Conservation (phyloP, 2,113 vertebrate species). For the Prionailurus viverrinus region DNA sequence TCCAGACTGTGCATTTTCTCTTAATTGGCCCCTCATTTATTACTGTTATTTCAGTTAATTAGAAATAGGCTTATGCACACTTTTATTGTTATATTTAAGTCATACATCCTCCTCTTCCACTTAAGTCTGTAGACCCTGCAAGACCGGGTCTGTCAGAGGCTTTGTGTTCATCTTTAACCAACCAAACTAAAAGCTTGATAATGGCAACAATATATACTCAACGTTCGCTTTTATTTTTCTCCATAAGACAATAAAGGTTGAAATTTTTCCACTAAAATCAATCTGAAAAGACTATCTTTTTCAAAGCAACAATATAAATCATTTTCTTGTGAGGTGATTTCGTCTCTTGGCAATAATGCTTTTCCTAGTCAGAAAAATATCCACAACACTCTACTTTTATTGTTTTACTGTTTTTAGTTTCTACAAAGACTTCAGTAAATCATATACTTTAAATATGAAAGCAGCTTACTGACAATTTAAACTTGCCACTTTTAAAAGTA, state of each 20-base stretch:
- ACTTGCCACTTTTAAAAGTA: neutral
- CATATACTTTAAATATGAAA: neutral
- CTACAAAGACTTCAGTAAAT: neutral
- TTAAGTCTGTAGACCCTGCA: neutral
- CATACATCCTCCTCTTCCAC: neutral
- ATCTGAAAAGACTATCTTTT: neutral
- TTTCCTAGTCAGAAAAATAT: neutral
- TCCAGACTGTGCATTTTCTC: neutral
- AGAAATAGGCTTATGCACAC: neutral
- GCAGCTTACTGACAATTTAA: neutral
- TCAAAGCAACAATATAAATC: neutral
- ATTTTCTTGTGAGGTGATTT: neutral
- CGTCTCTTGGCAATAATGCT: neutral
- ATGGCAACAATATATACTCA: neutral
- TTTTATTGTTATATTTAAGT: neutral
- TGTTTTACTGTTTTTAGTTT: neutral
- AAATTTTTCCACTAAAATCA: neutral
- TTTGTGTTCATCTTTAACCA: neutral
- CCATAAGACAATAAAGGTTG: neutral
- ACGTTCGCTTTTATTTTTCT: neutral
- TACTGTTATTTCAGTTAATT: neutral
- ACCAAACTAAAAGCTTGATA: neutral
- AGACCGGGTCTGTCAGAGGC: neutral
- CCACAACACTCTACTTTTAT: neutral
- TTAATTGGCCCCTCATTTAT: neutral